Evolutionary conservation across 2,797 vertebrate genomes (phyloP).

Genomic region (Tauraco hartlaubi): DNA sequence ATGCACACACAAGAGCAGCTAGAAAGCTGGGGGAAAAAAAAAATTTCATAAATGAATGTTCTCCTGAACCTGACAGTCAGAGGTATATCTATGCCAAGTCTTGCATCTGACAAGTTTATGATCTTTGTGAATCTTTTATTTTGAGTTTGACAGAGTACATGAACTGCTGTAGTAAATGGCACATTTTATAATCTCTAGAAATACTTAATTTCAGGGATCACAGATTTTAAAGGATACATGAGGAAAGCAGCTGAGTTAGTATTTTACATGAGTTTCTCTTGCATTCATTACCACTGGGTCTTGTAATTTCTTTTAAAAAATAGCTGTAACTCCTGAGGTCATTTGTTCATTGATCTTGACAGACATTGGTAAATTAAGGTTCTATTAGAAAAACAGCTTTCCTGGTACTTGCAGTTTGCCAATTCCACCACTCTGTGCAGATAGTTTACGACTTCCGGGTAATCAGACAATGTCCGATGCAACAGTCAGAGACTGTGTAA

Average conservation of each 20-base stretch:
- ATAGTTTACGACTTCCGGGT: not conserved
- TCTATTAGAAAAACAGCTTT: not conserved
- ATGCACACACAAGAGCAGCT: not conserved
- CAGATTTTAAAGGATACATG: not conserved
- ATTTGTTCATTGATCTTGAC: not conserved
- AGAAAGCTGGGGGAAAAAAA: not conserved
- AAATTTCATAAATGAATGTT: not conserved
- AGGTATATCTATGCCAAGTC: not conserved
- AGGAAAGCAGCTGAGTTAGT: not conserved
- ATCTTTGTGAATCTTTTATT: not conserved
- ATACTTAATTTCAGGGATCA: conserved; percentile 20
- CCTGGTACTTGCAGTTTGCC: not conserved
- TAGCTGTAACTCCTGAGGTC: not conserved
- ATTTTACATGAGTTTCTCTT: not conserved
- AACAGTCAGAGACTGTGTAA: not conserved
- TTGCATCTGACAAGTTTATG: not conserved
- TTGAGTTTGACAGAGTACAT: not conserved
- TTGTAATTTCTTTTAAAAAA: not conserved
- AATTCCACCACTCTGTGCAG: not conserved
- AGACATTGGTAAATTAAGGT: not conserved
- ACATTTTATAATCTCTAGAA: not conserved
- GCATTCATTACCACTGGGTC: not conserved
- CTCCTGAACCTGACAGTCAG: not conserved
- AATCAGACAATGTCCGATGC: not conserved
- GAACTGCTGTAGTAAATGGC: not conserved